phyloP scores from a whole-genome alignment of 1,140 invertebrate species.

The Neodiprion pinetum region DNA sequence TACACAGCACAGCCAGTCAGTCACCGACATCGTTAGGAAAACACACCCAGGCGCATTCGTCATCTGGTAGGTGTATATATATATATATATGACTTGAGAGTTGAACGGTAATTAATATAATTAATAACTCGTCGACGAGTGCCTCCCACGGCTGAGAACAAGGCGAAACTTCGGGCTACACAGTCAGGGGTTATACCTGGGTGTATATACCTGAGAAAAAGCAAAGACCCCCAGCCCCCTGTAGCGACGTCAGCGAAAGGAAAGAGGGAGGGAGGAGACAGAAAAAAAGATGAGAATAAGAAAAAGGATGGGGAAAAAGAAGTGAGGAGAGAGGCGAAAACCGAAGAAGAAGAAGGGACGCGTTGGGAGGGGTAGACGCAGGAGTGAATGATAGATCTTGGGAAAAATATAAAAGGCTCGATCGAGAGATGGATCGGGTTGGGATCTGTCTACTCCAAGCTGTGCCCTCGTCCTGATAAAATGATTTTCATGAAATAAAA shows the following conservation, averaged over 20 bases:
- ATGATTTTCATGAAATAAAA: slow-evolving; percentile 1
- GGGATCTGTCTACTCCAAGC: not conserved
- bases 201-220: not conserved
- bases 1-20: not conserved
- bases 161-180: slow-evolving; percentile 20
- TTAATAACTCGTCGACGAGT: slow-evolving; percentile 46
- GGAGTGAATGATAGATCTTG: not conserved
- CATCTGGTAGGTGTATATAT: no score
- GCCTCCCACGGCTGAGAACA: slow-evolving; percentile 43
- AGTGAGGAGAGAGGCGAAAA: not conserved
- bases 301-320: no score
- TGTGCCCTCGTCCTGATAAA: not conserved
- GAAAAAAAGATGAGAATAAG: not conserved
- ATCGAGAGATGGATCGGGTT: slow-evolving; percentile 4
- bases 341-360: not conserved
- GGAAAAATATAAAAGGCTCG: not conserved
- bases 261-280: not conserved
- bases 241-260: not conserved
- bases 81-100: not conserved
- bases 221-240: not conserved
- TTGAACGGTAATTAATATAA: slow-evolving; percentile 41
- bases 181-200: slow-evolving; percentile 6
- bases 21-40: not conserved
- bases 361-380: not conserved
- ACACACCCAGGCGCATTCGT: not conserved